phyloP scores from a whole-genome alignment of 2,888 invertebrate genomes.

The Aleiodes leptofemur region DNA sequence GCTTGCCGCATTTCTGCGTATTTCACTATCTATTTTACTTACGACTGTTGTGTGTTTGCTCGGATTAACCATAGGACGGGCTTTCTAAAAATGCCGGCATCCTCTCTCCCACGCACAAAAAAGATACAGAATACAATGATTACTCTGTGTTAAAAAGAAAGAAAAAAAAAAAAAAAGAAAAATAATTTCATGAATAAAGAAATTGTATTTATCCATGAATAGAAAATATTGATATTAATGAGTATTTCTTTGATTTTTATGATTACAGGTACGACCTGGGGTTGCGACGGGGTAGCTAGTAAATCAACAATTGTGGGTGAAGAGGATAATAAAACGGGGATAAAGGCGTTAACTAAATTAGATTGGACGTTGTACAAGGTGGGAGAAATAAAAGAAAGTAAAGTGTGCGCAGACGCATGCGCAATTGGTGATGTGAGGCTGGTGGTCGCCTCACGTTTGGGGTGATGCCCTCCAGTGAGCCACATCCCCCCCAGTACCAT shows the following conservation, averaged over 20 bases:
- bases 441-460: constrained; percentile 74
- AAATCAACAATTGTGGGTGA: constrained; percentile 64
- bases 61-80: constrained; percentile 65
- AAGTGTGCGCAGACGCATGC: constrained; percentile 65
- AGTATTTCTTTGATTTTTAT: constrained; percentile 41
- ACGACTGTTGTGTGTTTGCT: constrained; percentile 61
- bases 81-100: constrained; percentile 56
- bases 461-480: constrained; percentile 75
- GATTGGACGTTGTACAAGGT: constrained; percentile 46
- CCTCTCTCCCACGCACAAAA: constrained; percentile 43
- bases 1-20: constrained; percentile 70
- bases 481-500: constrained; percentile 74
- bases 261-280: constrained; percentile 72
- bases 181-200: constrained; percentile 9
- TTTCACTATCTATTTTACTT: constrained; percentile 61
- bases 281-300: constrained; percentile 72
- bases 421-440: constrained; percentile 74
- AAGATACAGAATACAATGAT: constrained; percentile 33
- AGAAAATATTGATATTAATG: constrained; percentile 11
- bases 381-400: constrained; percentile 57
- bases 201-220: constrained; percentile 23
- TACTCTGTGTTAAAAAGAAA: constrained; percentile 14
- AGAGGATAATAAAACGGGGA: constrained; percentile 57
- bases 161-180: not conserved
- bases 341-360: constrained; percentile 46